These are phyloP conservation scores for Harmothoe impar DNA, from an alignment of 2,888 invertebrate genomes.

Conservation along the genomic window DNA sequence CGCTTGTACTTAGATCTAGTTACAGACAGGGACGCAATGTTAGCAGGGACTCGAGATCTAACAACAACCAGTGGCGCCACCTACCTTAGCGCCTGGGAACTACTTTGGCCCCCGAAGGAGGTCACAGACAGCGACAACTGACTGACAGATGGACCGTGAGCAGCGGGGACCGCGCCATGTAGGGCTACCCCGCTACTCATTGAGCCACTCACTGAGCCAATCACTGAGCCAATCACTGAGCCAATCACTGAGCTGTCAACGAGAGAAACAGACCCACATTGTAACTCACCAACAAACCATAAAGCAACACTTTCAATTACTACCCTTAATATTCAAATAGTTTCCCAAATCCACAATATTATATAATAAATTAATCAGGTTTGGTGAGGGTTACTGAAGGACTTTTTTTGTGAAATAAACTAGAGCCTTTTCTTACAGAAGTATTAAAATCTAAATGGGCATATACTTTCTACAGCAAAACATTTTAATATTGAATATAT, in stretches of 20 bases:
- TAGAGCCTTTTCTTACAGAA: no score
- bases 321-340: no score
- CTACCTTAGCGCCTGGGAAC: conserved; percentile 57
- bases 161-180: neutral
- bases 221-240: neutral
- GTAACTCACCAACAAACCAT: no score
- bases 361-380: no score
- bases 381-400: no score
- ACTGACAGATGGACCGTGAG: neutral
- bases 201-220: neutral
- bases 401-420: no score
- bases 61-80: conserved; percentile 26
- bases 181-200: neutral
- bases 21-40: conserved; percentile 2
- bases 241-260: neutral
- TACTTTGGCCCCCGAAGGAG: conserved; percentile 16
- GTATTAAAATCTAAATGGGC: no score
- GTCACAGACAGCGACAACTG: conserved; percentile 43
- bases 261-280: neutral
- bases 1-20: neutral
- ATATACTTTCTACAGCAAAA: no score
- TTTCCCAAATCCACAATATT: no score
- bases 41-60: neutral
- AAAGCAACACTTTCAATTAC: no score
- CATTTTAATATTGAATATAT: no score